These are phyloP conservation scores for Erethizon dorsatum DNA, from an alignment of 2,797 vertebrate species.

Conservation along the genomic window DNA sequence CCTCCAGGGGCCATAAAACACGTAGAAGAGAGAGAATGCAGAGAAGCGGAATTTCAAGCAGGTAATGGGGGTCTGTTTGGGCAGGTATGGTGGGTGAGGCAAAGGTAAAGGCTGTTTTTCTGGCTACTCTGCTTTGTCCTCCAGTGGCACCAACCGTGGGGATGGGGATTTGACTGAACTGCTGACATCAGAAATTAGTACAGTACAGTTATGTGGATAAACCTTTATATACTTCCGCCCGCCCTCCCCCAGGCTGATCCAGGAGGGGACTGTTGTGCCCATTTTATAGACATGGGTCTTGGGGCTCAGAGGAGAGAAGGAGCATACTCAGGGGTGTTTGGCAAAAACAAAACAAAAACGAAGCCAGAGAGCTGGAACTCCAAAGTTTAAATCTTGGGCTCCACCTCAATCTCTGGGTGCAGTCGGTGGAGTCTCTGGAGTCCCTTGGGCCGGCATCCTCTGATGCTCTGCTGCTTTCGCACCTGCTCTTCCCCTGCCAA, in stretches of 20 bases:
- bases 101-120: constrained; percentile 43
- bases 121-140: constrained; percentile 28
- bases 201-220: background rate
- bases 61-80: constrained; percentile 41
- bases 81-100: background rate
- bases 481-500: background rate
- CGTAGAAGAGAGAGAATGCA: constrained; percentile 8
- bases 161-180: constrained; percentile 38
- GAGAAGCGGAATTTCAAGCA: constrained; percentile 67
- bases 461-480: background rate
- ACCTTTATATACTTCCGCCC: background rate
- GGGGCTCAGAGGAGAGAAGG: constrained; percentile 34
- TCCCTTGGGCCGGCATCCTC: background rate
- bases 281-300: constrained; percentile 1
- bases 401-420: background rate
- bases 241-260: background rate
- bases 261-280: background rate
- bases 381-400: background rate
- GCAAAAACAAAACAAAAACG: background rate
- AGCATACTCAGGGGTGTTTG: background rate
- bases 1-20: constrained; percentile 45
- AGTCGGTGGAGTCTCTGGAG: background rate
- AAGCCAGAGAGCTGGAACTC: background rate
- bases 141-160: background rate
- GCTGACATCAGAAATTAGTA: constrained; percentile 11